phyloP scores from a whole-genome alignment of 2,888 invertebrate genomes.

The Rotaria sp. region DNA sequence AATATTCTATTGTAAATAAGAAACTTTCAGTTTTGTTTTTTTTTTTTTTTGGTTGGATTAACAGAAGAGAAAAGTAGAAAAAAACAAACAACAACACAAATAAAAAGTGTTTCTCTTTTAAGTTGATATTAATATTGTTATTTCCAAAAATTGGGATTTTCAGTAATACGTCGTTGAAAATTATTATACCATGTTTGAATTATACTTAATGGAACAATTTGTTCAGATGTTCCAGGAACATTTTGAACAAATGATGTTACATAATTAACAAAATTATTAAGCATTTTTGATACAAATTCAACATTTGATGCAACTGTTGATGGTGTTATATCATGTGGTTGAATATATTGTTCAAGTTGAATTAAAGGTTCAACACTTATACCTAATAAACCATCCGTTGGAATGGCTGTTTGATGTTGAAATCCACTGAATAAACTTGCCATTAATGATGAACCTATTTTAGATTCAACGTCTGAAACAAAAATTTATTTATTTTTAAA shows the following conservation, averaged over 20 bases:
- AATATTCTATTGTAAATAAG: no score
- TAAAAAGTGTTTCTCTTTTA: no score
- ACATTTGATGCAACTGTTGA: conserved; percentile 50
- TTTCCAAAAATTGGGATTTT: conserved; percentile 88
- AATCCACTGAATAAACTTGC: background rate
- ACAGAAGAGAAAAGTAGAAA: no score
- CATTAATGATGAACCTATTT: background rate
- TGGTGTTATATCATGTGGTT: conserved; percentile 52
- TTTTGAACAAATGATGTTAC: conserved; percentile 79
- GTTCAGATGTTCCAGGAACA: conserved; percentile 70
- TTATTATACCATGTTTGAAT: conserved; percentile 87
- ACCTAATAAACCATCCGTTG: conserved; percentile 73
- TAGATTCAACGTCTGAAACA: background rate
- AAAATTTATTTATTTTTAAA: background rate
- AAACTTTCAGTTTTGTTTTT: no score
- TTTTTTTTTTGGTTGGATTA: no score
- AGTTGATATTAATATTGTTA: background rate
- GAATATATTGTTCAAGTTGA: conserved; percentile 58
- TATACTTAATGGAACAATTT: conserved; percentile 76
- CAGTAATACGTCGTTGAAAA: conserved; percentile 76
- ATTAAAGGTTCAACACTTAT: conserved; percentile 74
- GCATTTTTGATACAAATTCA: conserved; percentile 73
- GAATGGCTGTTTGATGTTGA: conserved; percentile 14
- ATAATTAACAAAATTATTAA: conserved; percentile 84
- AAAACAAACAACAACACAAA: no score